A percentile compares a stretch with the other conserved stretches of the same genome.
Conservation (phyloP, 2,797 vertebrate genomes). For the Catamblyrhynchus diadema region DNA sequence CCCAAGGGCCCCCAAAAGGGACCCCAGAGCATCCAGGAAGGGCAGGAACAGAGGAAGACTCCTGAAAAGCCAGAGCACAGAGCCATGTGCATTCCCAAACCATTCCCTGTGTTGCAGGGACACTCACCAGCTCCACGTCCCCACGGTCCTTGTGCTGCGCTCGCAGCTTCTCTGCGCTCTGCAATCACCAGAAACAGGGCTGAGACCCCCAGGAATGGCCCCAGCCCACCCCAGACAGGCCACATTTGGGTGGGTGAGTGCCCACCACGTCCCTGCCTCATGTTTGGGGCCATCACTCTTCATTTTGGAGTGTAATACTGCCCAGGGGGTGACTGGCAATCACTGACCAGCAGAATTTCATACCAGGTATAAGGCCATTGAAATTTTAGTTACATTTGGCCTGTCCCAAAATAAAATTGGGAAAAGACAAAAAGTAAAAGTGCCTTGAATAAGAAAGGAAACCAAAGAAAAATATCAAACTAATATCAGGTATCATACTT, state of each 20-base stretch:
- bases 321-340: background rate
- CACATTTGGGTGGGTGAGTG: fast-evolving
- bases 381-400: background rate
- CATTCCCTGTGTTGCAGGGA: too few species aligned
- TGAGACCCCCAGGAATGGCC: background rate
- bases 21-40: background rate
- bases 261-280: background rate
- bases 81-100: background rate
- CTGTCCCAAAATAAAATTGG: background rate
- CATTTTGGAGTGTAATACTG: fast-evolving
- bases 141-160: background rate
- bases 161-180: background rate
- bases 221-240: background rate
- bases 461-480: background rate
- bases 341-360: fast-evolving
- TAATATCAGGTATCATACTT: background rate
- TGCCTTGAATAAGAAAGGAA: background rate
- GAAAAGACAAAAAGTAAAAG: background rate
- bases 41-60: background rate
- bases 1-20: background rate
- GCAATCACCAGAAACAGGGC: background rate
- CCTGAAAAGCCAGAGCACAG: too few species aligned
- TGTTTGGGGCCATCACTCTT: fast-evolving
- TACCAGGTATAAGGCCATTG: background rate
- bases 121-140: constrained; percentile 12